Percentiles rank a stretch among this genome's conserved stretches.
phyloP scores from a whole-genome alignment of 2,888 invertebrate species.

The Acrobasis repandana region DNA sequence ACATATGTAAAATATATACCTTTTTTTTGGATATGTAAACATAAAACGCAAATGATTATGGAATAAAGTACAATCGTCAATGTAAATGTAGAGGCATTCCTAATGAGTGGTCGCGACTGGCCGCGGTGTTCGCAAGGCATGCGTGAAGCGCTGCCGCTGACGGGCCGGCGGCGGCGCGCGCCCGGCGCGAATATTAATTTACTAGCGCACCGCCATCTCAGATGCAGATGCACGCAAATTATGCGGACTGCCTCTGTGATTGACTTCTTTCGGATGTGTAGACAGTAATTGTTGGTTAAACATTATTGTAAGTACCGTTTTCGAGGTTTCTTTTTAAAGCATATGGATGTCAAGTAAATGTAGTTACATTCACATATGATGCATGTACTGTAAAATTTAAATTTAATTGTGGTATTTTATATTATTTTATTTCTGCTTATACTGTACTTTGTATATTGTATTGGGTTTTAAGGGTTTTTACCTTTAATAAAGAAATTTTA shows the following conservation, averaged over 20 bases:
- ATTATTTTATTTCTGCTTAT: too few species aligned
- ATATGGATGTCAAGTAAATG: background rate
- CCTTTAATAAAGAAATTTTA: too few species aligned
- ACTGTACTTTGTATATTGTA: too few species aligned
- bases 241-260: constrained; percentile 39
- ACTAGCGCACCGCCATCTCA: constrained; percentile 51
- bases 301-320: background rate
- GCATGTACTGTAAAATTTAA: too few species aligned
- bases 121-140: constrained; percentile 60
- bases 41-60: too few species aligned
- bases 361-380: too few species aligned
- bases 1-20: too few species aligned
- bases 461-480: too few species aligned
- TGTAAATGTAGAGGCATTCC: constrained; percentile 38
- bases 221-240: constrained; percentile 54
- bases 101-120: constrained; percentile 50
- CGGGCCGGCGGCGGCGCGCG: constrained; percentile 37
- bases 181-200: constrained; percentile 70
- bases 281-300: background rate
- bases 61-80: background rate
- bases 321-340: background rate
- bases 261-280: constrained; percentile 26
- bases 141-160: constrained; percentile 66
- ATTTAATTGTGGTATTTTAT: too few species aligned
- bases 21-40: too few species aligned